A percentile compares a stretch with the other conserved stretches of the same genome.
phyloP scores from a whole-genome alignment of 1,140 invertebrate species.

The Rhopalosiphum maidis region DNA sequence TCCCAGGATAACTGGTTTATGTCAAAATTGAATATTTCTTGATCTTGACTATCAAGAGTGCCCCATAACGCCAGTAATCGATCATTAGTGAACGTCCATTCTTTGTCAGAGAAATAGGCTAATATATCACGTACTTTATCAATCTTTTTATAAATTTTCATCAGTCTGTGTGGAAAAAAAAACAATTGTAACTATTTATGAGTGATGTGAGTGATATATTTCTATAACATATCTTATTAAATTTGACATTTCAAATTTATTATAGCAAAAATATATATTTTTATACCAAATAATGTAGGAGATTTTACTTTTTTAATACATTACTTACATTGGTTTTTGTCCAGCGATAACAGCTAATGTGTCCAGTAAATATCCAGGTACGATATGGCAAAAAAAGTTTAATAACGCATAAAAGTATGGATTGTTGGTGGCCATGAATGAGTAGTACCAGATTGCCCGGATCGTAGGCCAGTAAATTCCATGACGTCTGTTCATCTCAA shows the following conservation, averaged over 20 bases:
- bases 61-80: slow-evolving; percentile 71
- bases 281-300: not conserved
- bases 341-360: slow-evolving; percentile 61
- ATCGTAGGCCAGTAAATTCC: slow-evolving; percentile 63
- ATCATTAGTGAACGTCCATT: slow-evolving; percentile 75
- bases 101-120: slow-evolving; percentile 73
- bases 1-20: slow-evolving; percentile 71
- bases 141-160: slow-evolving; percentile 76
- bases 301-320: not conserved
- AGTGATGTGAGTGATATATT: not conserved
- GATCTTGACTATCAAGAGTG: slow-evolving; percentile 70
- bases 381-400: slow-evolving; percentile 63
- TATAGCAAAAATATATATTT: too few species aligned
- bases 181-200: not conserved
- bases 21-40: slow-evolving; percentile 73
- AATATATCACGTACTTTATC: slow-evolving; percentile 74
- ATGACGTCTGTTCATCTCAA: slow-evolving; percentile 55
- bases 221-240: not conserved
- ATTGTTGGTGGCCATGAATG: slow-evolving; percentile 64
- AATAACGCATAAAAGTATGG: slow-evolving; percentile 65
- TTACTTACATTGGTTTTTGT: slow-evolving; percentile 64
- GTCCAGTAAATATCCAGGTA: slow-evolving; percentile 64
- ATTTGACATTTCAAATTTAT: not conserved
- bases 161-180: slow-evolving; percentile 67
- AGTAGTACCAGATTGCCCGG: slow-evolving; percentile 68